These are phyloP conservation scores for Odontocerum albicorne DNA, from an alignment of 2,888 invertebrate genomes.

Conservation along the genomic window DNA sequence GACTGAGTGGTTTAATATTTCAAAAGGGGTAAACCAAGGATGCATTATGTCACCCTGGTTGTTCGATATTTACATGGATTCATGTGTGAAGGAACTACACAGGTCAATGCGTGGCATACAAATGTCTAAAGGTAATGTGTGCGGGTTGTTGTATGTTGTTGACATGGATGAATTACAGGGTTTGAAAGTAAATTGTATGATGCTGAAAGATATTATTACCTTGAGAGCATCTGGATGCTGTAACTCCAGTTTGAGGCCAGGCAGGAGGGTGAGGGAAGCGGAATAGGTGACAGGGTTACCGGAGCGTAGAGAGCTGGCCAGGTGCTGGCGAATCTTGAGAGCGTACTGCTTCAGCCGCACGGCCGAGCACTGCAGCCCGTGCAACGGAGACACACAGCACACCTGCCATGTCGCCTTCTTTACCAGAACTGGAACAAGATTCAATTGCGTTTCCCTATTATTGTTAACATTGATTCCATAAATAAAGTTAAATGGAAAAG, in stretches of 20 bases:
- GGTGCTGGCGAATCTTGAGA: slow-evolving; percentile 47
- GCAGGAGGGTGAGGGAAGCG: slow-evolving; percentile 46
- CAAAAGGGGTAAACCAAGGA: no score
- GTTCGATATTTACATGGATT: no score
- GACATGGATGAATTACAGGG: no score
- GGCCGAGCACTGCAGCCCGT: slow-evolving; percentile 45
- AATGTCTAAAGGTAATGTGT: no score
- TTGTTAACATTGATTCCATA: no score
- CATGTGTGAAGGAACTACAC: no score
- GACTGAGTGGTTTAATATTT: no score
- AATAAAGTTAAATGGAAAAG: no score
- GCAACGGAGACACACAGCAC: slow-evolving; percentile 46
- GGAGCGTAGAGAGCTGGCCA: slow-evolving; percentile 43
- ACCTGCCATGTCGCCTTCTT: slow-evolving; percentile 22
- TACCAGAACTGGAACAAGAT: slow-evolving; percentile 24
- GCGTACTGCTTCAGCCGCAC: slow-evolving; percentile 52
- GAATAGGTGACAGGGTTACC: slow-evolving; percentile 44
- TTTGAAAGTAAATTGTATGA: background rate
- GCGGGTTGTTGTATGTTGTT: no score
- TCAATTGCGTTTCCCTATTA: no score
- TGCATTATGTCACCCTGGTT: no score
- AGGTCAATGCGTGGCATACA: no score
- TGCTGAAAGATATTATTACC: slow-evolving; percentile 44
- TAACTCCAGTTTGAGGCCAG: slow-evolving; percentile 47
- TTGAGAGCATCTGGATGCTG: slow-evolving; percentile 48